phyloP scores from a whole-genome alignment of 2,113 vertebrate genomes.

The Parus major region DNA sequence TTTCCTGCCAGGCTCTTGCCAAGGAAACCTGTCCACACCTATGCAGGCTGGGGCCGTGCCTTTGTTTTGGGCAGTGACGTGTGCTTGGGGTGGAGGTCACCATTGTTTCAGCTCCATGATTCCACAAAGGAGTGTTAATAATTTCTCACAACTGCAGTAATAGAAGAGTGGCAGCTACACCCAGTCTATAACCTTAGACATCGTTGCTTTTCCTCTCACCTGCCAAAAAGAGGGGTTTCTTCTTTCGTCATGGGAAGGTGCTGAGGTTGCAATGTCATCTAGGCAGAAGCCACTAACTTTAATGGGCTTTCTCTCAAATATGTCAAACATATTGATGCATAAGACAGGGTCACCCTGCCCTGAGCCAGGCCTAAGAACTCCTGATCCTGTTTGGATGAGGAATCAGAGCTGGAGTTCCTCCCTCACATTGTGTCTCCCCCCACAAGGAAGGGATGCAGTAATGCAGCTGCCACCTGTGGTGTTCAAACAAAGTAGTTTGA shows the following conservation, averaged over 20 bases:
- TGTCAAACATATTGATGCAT: not conserved
- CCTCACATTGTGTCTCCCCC: not conserved
- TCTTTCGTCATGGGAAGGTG: not conserved
- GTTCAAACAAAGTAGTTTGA: not conserved
- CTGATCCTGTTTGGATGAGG: not conserved
- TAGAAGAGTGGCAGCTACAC: constrained; percentile 16
- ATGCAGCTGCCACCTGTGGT: not conserved
- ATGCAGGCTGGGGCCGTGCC: not conserved
- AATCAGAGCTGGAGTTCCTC: not conserved
- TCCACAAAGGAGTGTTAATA: constrained; percentile 46
- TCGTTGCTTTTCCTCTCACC: not conserved
- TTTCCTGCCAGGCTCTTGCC: constrained; percentile 36
- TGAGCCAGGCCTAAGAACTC: not conserved
- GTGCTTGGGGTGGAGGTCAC: constrained; percentile 43
- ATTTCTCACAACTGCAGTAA: constrained; percentile 26
- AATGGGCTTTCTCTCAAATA: not conserved
- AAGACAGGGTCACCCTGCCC: not conserved
- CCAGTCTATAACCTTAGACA: not conserved
- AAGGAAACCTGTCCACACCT: constrained; percentile 56
- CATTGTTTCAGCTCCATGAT: constrained; percentile 36
- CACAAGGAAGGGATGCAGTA: not conserved
- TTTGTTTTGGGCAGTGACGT: constrained; percentile 57
- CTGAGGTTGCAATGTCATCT: not conserved
- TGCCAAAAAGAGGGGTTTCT: not conserved
- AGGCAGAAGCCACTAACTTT: not conserved